A percentile compares a stretch with the other conserved stretches of the same genome.
Evolutionary conservation across 2,797 vertebrate genomes (phyloP).

Genomic region (Trachops cirrhosus): DNA sequence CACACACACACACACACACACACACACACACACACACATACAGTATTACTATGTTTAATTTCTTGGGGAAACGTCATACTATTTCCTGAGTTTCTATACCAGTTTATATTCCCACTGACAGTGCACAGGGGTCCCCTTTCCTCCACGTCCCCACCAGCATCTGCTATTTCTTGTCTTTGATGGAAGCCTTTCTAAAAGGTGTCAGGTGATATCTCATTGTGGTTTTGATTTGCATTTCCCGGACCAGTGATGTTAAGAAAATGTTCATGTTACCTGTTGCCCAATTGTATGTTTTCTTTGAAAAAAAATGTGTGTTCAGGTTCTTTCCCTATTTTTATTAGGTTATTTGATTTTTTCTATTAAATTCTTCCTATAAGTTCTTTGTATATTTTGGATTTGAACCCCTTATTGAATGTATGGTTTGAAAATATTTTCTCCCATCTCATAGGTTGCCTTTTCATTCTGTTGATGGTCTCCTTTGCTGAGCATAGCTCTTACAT

Average conservation of each 20-base stretch:
- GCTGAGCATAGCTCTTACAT: not conserved
- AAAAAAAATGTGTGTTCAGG: not conserved
- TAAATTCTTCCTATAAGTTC: no score
- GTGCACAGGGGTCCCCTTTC: not conserved
- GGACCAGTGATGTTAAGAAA: not conserved
- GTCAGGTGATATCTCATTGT: not conserved
- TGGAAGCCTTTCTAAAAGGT: not conserved
- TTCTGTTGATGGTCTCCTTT: not conserved
- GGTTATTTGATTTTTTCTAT: not conserved
- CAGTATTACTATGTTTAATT: no score
- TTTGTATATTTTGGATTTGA: no score
- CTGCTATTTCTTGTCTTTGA: not conserved
- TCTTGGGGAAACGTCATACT: no score
- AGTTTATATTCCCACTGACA: not conserved
- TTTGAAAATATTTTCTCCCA: not conserved
- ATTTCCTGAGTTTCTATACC: not conserved
- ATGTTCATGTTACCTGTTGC: not conserved
- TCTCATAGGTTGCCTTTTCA: not conserved
- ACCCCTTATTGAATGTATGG: not conserved
- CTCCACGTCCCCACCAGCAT: not conserved
- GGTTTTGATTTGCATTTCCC: not conserved
- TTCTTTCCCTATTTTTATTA: not conserved
- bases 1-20: no score
- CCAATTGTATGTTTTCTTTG: not conserved
- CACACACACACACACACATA: no score